Conservation (phyloP, 2,888 invertebrate genomes). For the Nomada fucata region DNA sequence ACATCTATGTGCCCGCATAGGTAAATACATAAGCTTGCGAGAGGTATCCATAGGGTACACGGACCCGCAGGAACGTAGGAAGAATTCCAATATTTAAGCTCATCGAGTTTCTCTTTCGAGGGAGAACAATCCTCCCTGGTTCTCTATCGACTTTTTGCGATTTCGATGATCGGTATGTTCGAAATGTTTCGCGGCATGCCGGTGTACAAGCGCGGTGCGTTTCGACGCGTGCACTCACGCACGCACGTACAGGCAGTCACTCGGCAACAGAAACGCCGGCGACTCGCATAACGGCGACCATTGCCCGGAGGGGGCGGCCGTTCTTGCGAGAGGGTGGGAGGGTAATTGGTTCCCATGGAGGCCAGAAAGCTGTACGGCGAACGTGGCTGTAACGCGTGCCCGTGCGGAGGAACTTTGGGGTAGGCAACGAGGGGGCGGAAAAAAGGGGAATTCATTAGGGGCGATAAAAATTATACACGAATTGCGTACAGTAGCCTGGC, state of each 20-base stretch:
- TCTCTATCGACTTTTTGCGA: neutral
- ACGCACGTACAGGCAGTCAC: constrained; percentile 35
- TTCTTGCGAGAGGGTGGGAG: constrained; percentile 74
- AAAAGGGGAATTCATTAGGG: neutral
- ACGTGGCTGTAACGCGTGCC: constrained; percentile 61
- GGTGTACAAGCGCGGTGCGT: neutral
- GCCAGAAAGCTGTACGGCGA: constrained; percentile 77
- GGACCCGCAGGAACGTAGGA: neutral
- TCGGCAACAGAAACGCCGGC: constrained; percentile 47
- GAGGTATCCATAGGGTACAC: neutral
- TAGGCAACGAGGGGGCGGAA: neutral
- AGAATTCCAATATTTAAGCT: no score
- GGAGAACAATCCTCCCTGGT: no score
- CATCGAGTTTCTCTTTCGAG: no score
- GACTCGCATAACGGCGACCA: constrained; percentile 67
- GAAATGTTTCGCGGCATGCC: neutral
- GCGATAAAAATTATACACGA: constrained; percentile 19
- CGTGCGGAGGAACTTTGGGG: constrained; percentile 31
- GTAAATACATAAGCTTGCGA: constrained; percentile 5
- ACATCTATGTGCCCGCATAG: constrained; percentile 12
- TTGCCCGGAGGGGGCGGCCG: constrained; percentile 71
- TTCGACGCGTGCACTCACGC: constrained; percentile 41
- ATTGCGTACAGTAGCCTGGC: neutral
- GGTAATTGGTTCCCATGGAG: constrained; percentile 86
- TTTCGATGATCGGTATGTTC: neutral